Evolutionary conservation across 2,113 vertebrate genomes (phyloP), one percentile per base, ranked within the genome.

Genomic region (Corynorhinus townsendii): DNA sequence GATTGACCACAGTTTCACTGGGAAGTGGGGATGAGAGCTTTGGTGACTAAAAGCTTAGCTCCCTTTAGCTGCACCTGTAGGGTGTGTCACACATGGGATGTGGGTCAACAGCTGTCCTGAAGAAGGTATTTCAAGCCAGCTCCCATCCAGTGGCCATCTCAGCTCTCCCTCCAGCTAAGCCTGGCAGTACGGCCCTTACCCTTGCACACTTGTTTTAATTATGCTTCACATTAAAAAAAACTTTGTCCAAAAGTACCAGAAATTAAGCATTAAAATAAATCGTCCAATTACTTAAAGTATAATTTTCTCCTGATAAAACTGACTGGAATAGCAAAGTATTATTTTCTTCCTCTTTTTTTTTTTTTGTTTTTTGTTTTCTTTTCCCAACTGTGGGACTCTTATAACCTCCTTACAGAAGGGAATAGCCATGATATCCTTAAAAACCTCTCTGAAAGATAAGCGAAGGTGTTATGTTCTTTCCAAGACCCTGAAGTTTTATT

Each of bases 121-220:
- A 49, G 15, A 80, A 89, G 11, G 4, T 20, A 20, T 22, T 69
- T 89, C 68, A 84, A 80, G 47, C 26, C 19, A 33, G 5, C 12
- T 69, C 20, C 20, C 22, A 11, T 8, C 7, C 7, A 71, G 19
- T 26, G 47, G 11, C 45, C 17, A 43, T 5, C 40, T 87, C 26
- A n/a, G 1, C 11, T 20, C 19, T 86, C 22, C 56, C 5, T 66
- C 22, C 16, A 33, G 20, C 30, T 59, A 52, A 28, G n/a, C n/a
- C 22, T 76, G n/a, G 2, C 43, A 14, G 17, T 0, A 0, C 1
- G 2, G 0, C 1, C 7, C 7, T 76, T 30, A 69, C 11, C 45
- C 8, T 22, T 38, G 56, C 16, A 69, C 12, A 11, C 16, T 26
- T 52, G 19, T 47, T 62, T 92, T 79, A 20, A n/a, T 17, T 17